Base-by-base conservation (phyloP, 2,797 vertebrate genomes). In the Delichon dasypus region DNA sequence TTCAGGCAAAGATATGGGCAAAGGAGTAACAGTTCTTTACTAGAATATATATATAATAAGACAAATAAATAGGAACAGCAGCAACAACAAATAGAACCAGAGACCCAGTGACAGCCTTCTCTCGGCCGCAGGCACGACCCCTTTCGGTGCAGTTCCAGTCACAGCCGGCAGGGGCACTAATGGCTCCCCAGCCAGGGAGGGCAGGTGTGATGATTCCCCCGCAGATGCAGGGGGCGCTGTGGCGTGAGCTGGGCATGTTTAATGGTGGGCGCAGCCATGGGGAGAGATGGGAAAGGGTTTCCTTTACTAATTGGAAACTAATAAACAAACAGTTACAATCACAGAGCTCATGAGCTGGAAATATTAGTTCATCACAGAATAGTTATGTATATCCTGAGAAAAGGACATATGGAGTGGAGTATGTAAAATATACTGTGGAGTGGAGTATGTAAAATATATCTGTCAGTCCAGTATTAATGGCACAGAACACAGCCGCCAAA, bases 191-290 rank as follows among this genome's bases (percentile, higher is more conserved):
- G 22, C 27, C 5, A 2, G 36, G 40, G 67, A 1, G 57, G 27
- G 18, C 2, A 1, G 18, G 9, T 23, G 40, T 10, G 0, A 10
- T 54, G n/a, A 21, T 10, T 38, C n/a, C 57, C 3, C 40, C n/a
- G 2, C 4, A 1, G 14, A 40, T 38, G 79, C 67, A 71, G 57
- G 48, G 14, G 22, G 22, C 12, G 14, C 67, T 62, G 40, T 45
- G 48, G 48, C 1, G 1, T 1, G 1, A 11, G 22, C 5, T 17
- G 22, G 2, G 45, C 10, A 2, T 5, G 20, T 20, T 15, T 7
- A 13, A 30, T 16, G 30, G 30, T 12, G 0, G 36, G 32, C 5
- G 0, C 26, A 5, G 27, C 10, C 4, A 1, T 6, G 2, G 3
- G 50, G 13, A 55, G 27, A 20, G n/a, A 55, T 26, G 17, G 17